Evolutionary conservation across 2,797 vertebrate genomes (phyloP).

Genomic region (Hafferia zeledoni): DNA sequence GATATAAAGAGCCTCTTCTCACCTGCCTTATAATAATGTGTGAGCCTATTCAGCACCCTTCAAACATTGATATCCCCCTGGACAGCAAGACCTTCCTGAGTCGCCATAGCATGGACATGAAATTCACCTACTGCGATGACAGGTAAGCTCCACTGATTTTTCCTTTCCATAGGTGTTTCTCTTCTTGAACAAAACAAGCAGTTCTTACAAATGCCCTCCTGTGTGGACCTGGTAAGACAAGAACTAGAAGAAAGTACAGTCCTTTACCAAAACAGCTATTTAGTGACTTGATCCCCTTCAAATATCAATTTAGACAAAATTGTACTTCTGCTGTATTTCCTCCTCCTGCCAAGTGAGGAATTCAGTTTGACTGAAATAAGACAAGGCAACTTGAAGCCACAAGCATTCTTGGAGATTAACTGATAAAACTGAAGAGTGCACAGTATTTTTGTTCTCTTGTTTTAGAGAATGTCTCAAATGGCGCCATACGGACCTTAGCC

Average conservation of each 20-base stretch:
- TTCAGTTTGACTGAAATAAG: neutral
- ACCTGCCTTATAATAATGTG: constrained; percentile 96
- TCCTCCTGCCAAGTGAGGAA: neutral
- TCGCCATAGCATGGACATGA: constrained; percentile 99
- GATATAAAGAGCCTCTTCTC: constrained; percentile 91
- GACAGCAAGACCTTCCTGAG: constrained; percentile 98
- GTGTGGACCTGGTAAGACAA: neutral
- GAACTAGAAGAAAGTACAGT: neutral
- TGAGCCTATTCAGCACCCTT: constrained; percentile 93
- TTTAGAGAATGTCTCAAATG: neutral
- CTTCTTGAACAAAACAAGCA: neutral
- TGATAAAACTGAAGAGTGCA: neutral
- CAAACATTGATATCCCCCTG: constrained; percentile 92
- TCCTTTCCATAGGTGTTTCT: neutral
- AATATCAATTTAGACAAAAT: neutral
- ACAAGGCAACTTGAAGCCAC: neutral
- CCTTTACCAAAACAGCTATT: neutral
- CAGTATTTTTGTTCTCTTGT: neutral
- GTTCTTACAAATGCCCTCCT: neutral
- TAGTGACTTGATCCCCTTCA: neutral
- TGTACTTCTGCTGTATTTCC: neutral
- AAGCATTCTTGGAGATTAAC: neutral
- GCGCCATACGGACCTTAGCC: neutral
- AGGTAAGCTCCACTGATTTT: constrained; percentile 75
- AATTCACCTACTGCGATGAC: constrained; percentile 97